Conservation (phyloP, 2,888 invertebrate genomes). For the Pandemis cinnamomeana region DNA sequence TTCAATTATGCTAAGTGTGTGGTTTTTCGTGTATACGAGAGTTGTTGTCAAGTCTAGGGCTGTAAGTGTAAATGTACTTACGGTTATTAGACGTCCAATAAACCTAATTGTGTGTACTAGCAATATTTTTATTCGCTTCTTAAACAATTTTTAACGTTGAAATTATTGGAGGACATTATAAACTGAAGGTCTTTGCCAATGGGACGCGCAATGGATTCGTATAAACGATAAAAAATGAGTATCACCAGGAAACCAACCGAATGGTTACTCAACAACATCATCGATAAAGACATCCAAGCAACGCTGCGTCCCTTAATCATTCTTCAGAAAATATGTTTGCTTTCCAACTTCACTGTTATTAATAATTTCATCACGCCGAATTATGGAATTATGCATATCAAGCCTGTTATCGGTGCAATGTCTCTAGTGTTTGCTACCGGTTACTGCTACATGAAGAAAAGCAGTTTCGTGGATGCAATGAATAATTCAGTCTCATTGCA, state of each 20-base stretch:
- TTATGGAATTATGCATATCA: background rate
- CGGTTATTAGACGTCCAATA: background rate
- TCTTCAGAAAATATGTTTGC: background rate
- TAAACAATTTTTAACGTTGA: background rate
- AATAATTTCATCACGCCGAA: background rate
- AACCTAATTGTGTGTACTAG: background rate
- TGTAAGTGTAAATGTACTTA: no score
- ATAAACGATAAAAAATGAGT: background rate
- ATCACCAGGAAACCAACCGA: background rate
- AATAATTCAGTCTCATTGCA: no score
- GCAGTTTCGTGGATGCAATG: no score
- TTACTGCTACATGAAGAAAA: background rate
- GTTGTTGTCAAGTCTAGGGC: no score
- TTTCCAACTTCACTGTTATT: background rate
- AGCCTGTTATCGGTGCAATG: background rate
- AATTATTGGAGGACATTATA: background rate
- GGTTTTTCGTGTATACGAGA: no score
- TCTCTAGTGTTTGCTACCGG: background rate
- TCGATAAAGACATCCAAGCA: conserved; percentile 1
- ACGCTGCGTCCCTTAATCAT: background rate
- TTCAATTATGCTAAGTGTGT: no score
- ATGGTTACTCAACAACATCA: background rate
- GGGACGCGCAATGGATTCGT: background rate
- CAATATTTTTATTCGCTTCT: background rate
- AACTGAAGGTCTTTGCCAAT: background rate